These are phyloP conservation scores for Semicossyphus pulcher DNA, from an alignment of 2,113 vertebrate genomes.

Conservation along the genomic window DNA sequence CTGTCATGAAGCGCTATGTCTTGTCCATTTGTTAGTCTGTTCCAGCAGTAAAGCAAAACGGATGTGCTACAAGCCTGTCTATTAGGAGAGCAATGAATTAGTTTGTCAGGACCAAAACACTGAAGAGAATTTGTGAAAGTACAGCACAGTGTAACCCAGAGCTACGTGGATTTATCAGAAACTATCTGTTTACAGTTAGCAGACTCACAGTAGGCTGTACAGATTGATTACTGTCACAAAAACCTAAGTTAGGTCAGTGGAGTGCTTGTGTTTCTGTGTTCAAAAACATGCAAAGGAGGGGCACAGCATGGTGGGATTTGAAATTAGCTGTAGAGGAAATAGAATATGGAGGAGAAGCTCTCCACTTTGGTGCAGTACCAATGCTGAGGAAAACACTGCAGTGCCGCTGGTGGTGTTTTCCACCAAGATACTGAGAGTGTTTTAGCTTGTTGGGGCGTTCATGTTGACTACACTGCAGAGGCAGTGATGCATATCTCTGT, in stretches of 20 bases:
- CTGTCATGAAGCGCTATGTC: constrained; percentile 16
- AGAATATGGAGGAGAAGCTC: constrained; percentile 64
- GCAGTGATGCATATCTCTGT: constrained; percentile 69
- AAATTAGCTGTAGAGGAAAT: constrained; percentile 31
- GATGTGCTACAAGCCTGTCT: constrained; percentile 9
- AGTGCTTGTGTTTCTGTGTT: constrained; percentile 5
- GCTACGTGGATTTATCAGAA: constrained; percentile 9
- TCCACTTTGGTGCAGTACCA: constrained; percentile 81
- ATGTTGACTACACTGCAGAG: constrained; percentile 78
- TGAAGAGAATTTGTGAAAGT: neutral
- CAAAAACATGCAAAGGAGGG: constrained; percentile 9
- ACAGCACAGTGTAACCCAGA: neutral
- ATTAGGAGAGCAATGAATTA: neutral
- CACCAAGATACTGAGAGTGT: constrained; percentile 69
- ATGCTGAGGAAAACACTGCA: constrained; percentile 82
- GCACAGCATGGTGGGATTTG: constrained; percentile 21
- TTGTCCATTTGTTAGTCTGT: constrained; percentile 23
- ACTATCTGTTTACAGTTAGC: constrained; percentile 4
- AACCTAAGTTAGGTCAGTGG: neutral
- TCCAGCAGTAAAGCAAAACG: constrained; percentile 21
- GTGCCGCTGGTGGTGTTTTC: constrained; percentile 81
- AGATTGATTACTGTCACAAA: constrained; percentile 34
- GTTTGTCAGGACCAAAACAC: constrained; percentile 1
- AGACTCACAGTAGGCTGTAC: constrained; percentile 3
- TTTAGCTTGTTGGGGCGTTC: constrained; percentile 74